These are phyloP conservation scores for Xiphias gladius DNA, from an alignment of 2,113 vertebrate species.

Conservation along the genomic window DNA sequence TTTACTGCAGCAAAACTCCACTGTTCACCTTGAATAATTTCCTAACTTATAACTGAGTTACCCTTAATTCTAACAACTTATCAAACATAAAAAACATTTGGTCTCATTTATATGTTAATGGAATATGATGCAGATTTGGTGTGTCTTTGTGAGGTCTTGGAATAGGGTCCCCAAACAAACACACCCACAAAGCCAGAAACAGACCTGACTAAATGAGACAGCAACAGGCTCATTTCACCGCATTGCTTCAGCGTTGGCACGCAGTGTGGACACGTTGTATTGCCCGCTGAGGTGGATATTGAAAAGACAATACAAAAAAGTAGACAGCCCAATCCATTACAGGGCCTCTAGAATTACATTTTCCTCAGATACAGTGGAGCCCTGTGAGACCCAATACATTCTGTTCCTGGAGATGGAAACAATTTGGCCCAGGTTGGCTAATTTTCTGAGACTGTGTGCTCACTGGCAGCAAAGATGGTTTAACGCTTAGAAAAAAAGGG, in stretches of 20 bases:
- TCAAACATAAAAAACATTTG: too few relatives aligned
- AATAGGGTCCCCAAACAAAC: too few relatives aligned
- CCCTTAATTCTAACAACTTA: too few relatives aligned
- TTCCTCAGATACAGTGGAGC: constrained; percentile 64
- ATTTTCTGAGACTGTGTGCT: constrained; percentile 62
- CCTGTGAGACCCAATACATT: constrained; percentile 47
- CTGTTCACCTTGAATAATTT: too few relatives aligned
- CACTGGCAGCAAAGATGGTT: constrained; percentile 54
- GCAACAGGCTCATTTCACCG: constrained; percentile 40
- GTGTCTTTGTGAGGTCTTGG: too few relatives aligned
- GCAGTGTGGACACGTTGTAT: constrained; percentile 11
- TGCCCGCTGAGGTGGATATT: constrained; percentile 67
- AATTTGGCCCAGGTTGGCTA: constrained; percentile 57
- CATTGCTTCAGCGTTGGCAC: constrained; percentile 48
- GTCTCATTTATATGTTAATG: too few relatives aligned
- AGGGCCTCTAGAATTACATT: constrained; percentile 69
- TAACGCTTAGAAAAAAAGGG: constrained; percentile 12
- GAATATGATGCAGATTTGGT: too few relatives aligned
- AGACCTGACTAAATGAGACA: not conserved
- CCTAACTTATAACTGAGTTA: too few relatives aligned
- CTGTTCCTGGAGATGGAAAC: constrained; percentile 69
- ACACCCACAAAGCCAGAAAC: too few relatives aligned
- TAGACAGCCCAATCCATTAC: constrained; percentile 76
- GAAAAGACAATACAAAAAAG: constrained; percentile 61
- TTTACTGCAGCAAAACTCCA: too few relatives aligned